Percentiles rank a stretch among this genome's conserved stretches.
Evolutionary conservation across 2,888 invertebrate species (phyloP).

Genomic region (Chloroclysta siterata): DNA sequence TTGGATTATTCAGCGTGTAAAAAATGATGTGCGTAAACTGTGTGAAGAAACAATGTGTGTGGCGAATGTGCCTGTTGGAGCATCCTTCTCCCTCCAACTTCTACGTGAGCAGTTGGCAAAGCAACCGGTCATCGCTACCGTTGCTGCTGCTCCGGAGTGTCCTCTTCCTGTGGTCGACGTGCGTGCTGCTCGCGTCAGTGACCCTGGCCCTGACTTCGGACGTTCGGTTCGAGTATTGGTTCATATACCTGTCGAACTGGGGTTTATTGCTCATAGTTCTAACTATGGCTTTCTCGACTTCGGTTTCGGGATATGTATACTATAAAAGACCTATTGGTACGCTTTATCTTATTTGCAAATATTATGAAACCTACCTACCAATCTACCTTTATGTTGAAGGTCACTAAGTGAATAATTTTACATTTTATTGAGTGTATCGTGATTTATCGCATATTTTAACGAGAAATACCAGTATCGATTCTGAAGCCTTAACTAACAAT

Average conservation of each 20-base stretch:
- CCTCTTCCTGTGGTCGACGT: slow-evolving; percentile 62
- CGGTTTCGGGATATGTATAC: slow-evolving; percentile 62
- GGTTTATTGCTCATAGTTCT: slow-evolving; percentile 65
- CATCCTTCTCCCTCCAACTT: slow-evolving; percentile 63
- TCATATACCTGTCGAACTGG: slow-evolving; percentile 80
- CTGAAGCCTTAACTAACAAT: no score
- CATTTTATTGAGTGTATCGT: not conserved
- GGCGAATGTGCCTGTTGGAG: slow-evolving; percentile 60
- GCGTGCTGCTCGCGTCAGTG: slow-evolving; percentile 57
- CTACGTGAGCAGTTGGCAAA: slow-evolving; percentile 72
- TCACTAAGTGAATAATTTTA: not conserved
- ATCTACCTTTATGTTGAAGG: no score
- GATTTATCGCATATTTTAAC: not conserved
- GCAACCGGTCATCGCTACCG: slow-evolving; percentile 59
- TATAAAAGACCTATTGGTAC: slow-evolving; percentile 64
- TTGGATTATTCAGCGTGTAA: slow-evolving; percentile 24
- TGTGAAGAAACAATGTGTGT: slow-evolving; percentile 52
- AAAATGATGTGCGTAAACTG: slow-evolving; percentile 53
- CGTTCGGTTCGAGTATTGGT: slow-evolving; percentile 65
- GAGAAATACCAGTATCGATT: not conserved
- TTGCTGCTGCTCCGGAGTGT: slow-evolving; percentile 56
- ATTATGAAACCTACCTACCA: not conserved
- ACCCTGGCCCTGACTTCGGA: slow-evolving; percentile 54
- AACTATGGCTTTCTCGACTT: slow-evolving; percentile 60
- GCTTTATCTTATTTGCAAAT: slow-evolving; percentile 34